A percentile compares a stretch with the other conserved stretches of the same genome.
Conservation (phyloP, 2,797 vertebrate genomes). For the Mormyrus hasselquistii region DNA sequence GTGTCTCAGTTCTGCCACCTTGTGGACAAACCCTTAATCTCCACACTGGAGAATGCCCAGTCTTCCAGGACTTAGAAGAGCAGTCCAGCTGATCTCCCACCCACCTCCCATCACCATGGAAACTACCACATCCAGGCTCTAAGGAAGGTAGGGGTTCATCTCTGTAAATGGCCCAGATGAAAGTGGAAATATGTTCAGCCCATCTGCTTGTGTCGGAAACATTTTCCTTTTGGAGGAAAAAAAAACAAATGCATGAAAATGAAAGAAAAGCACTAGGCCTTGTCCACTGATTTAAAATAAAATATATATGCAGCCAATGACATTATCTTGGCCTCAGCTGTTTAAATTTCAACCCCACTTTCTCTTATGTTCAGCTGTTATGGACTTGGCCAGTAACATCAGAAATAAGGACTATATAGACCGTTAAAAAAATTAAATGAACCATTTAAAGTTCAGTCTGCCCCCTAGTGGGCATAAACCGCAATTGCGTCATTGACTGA, state of each 20-base stretch:
- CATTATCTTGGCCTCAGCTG: background rate
- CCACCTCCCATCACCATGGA: background rate
- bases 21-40: conserved; percentile 39
- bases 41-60: background rate
- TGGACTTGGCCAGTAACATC: background rate
- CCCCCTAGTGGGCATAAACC: conserved; percentile 12
- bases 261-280: background rate
- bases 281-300: background rate
- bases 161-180: background rate
- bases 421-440: background rate
- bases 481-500: background rate
- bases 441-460: background rate
- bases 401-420: background rate
- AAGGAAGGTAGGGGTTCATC: background rate
- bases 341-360: background rate
- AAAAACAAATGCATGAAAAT: background rate
- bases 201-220: background rate
- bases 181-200: background rate
- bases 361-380: background rate
- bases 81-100: background rate
- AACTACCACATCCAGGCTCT: background rate
- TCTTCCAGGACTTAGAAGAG: background rate
- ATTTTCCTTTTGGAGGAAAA: background rate
- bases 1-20: conserved; percentile 47
- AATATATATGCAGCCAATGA: background rate